Conservation (phyloP, 35 echinoderm and acorn worm genomes). For the Diadema setosum region DNA sequence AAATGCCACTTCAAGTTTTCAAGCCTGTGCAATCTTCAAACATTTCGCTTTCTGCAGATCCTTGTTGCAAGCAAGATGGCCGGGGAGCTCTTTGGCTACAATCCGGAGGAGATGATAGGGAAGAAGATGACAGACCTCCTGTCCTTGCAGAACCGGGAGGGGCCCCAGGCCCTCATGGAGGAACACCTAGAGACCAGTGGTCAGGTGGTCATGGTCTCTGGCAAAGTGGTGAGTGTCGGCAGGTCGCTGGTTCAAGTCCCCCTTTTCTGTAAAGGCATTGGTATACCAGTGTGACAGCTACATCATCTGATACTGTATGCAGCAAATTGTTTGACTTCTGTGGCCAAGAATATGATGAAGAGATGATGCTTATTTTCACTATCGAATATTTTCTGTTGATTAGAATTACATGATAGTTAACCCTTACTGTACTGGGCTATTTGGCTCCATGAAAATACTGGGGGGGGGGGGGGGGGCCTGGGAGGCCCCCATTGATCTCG, state of each 20-base stretch:
- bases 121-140: constrained; percentile 83
- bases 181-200: constrained; percentile 80
- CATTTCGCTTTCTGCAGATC: constrained; percentile 52
- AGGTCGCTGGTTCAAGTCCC: background rate
- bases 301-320: background rate
- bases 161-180: constrained; percentile 71
- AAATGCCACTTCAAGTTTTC: no score
- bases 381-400: no score
- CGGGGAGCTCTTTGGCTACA: constrained; percentile 84
- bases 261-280: background rate
- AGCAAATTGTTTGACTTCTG: background rate
- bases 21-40: no score
- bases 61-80: constrained; percentile 94
- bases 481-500: no score
- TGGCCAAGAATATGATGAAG: background rate
- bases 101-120: constrained; percentile 72
- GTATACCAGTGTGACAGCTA: background rate
- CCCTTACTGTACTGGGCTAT: no score
- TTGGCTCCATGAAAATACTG: no score
- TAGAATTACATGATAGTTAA: no score
- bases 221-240: constrained; percentile 95
- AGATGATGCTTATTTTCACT: background rate
- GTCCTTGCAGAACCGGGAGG: constrained; percentile 48
- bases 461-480: no score
- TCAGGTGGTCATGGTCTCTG: constrained; percentile 89